These are phyloP conservation scores for Adrianichthys oophorus DNA, from an alignment of 2,797 vertebrate genomes.

Conservation along the genomic window DNA sequence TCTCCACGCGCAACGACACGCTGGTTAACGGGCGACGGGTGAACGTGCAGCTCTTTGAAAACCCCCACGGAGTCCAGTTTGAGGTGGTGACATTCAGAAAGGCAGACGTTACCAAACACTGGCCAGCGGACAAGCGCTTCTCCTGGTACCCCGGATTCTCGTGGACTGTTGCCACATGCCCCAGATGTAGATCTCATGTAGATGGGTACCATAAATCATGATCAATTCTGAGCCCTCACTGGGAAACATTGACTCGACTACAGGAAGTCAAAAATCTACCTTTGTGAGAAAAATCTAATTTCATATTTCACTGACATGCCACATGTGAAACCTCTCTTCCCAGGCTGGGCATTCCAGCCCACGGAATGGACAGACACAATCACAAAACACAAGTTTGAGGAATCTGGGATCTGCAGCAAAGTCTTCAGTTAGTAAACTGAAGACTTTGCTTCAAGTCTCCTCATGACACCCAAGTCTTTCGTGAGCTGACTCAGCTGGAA, in stretches of 20 bases:
- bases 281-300: no score
- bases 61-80: constrained; percentile 65
- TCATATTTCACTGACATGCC: not conserved
- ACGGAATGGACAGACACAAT: constrained; percentile 60
- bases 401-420: no score
- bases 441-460: constrained; percentile 70
- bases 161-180: constrained; percentile 68
- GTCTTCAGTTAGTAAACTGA: no score
- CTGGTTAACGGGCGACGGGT: constrained; percentile 37
- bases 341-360: constrained; percentile 81
- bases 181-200: constrained; percentile 56
- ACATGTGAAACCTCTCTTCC: not conserved
- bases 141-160: constrained; percentile 63
- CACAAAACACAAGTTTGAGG: constrained; percentile 56
- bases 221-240: not conserved
- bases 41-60: constrained; percentile 63
- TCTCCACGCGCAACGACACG: constrained; percentile 62
- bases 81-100: constrained; percentile 67
- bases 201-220: constrained; percentile 44
- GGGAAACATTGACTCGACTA: no score
- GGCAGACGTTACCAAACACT: constrained; percentile 63
- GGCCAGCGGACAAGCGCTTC: constrained; percentile 69
- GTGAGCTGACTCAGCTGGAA: constrained; percentile 47
- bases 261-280: no score
- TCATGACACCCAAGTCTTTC: constrained; percentile 73